Conservation (phyloP, 2,797 vertebrate species). For the Sciaenops ocellatus region DNA sequence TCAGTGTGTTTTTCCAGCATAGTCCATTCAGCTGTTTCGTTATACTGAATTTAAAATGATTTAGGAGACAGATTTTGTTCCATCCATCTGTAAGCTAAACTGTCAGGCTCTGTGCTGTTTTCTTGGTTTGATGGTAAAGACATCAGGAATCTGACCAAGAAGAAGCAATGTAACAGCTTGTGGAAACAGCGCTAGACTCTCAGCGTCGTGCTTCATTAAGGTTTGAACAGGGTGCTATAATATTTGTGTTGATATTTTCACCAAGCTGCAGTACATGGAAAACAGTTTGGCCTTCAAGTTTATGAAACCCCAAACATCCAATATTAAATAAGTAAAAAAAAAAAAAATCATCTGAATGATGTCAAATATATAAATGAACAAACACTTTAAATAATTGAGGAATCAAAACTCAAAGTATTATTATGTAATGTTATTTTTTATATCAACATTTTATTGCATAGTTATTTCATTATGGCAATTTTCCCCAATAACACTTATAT, state of each 20-base stretch:
- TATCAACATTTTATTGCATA: not conserved
- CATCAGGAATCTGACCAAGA: constrained; percentile 5
- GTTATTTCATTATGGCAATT: not conserved
- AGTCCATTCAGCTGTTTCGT: constrained; percentile 54
- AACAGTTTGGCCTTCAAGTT: not conserved
- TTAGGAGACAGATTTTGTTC: constrained; percentile 28
- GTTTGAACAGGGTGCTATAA: not conserved
- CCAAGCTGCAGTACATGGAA: not conserved
- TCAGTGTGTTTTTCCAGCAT: constrained; percentile 44
- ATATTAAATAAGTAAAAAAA: not conserved
- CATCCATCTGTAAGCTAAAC: constrained; percentile 15
- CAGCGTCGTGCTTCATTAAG: not conserved
- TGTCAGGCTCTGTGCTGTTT: constrained; percentile 22
- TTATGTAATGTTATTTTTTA: not conserved
- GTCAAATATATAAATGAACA: not conserved
- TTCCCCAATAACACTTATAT: not conserved
- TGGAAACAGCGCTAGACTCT: not conserved
- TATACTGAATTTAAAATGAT: constrained; percentile 43
- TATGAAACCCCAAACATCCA: not conserved
- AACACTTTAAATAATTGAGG: not conserved
- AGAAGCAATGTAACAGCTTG: constrained; percentile 9
- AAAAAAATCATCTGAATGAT: not conserved
- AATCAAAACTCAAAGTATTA: constrained; percentile 1
- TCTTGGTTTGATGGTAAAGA: constrained; percentile 24
- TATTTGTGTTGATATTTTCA: constrained; percentile 9